Conservation (phyloP, 2,888 invertebrate species). For the Lycia hirtaria region DNA sequence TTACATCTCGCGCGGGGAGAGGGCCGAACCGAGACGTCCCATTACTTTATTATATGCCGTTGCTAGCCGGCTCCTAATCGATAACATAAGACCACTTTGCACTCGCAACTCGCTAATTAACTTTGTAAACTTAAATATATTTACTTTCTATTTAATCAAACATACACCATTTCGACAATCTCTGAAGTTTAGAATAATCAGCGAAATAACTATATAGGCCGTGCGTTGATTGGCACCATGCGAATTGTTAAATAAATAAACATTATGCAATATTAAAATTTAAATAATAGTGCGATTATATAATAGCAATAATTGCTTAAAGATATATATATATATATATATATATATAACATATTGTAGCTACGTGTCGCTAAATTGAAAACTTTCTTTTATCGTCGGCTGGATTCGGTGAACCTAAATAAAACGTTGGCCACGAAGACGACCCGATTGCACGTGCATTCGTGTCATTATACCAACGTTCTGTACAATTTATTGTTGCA, state of each 20-base stretch:
- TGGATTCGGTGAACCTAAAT: constrained; percentile 17
- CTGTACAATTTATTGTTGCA: constrained; percentile 17
- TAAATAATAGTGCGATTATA: constrained; percentile 1
- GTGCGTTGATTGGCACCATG: background rate
- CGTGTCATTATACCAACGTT: constrained; percentile 11
- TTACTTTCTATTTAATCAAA: background rate
- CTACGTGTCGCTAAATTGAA: constrained; percentile 11
- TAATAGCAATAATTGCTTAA: background rate
- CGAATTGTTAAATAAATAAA: background rate
- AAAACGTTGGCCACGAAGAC: constrained; percentile 5
- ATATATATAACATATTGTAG: constrained; percentile 5
- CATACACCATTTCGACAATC: background rate
- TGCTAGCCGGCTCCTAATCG: constrained; percentile 2
- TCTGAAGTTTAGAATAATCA: background rate
- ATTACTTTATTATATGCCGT: constrained; percentile 14
- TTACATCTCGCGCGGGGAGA: constrained; percentile 6
- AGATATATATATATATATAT: background rate
- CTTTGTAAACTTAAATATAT: background rate
- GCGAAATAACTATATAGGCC: background rate
- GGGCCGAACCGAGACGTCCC: constrained; percentile 9
- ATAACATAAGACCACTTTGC: background rate
- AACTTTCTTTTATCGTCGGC: background rate
- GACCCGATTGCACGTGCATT: constrained; percentile 8
- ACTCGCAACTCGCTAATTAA: background rate
- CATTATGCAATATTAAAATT: constrained; percentile 3